phyloP scores from a whole-genome alignment of 2,888 invertebrate genomes.

The Dorcus parallelipipedus region DNA sequence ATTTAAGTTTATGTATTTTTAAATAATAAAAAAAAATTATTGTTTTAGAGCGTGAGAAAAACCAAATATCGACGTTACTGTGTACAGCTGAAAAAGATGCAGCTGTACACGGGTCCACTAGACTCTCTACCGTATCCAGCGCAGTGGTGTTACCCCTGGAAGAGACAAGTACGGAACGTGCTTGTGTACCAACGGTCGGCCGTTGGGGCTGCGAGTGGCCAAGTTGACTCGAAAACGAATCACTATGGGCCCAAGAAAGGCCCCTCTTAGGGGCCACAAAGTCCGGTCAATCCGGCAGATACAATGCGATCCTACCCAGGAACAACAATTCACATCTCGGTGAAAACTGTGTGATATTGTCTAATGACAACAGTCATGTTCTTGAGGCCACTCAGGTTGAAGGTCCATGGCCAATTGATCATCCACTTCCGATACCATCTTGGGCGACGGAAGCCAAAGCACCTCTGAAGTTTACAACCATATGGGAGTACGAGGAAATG shows the following conservation, averaged over 20 bases:
- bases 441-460: slow-evolving; percentile 58
- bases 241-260: slow-evolving; percentile 49
- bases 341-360: slow-evolving; percentile 17
- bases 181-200: slow-evolving; percentile 76
- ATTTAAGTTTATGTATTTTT: neutral
- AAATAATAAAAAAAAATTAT: too few species aligned
- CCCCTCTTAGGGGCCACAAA: slow-evolving; percentile 42
- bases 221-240: slow-evolving; percentile 86
- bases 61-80: slow-evolving; percentile 40
- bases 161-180: slow-evolving; percentile 50
- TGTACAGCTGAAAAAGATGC: slow-evolving; percentile 43
- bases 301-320: slow-evolving; percentile 35
- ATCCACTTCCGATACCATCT: slow-evolving; percentile 73
- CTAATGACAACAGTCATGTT: slow-evolving; percentile 29
- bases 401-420: slow-evolving; percentile 64
- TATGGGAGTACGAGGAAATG: slow-evolving; percentile 73
- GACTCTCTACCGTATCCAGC: slow-evolving; percentile 51
- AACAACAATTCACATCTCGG: slow-evolving; percentile 44
- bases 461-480: slow-evolving; percentile 51
- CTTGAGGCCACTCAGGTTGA: slow-evolving; percentile 47
- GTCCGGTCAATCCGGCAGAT: slow-evolving; percentile 46
- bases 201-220: slow-evolving; percentile 95
- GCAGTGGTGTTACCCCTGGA: slow-evolving; percentile 42
- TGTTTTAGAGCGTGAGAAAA: slow-evolving; percentile 70
- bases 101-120: slow-evolving; percentile 47